Percentiles rank a stretch among this genome's conserved stretches.
These are phyloP conservation scores for Otolemur crassicaudatus DNA, from an alignment of 2,797 vertebrate species.

Conservation along the genomic window DNA sequence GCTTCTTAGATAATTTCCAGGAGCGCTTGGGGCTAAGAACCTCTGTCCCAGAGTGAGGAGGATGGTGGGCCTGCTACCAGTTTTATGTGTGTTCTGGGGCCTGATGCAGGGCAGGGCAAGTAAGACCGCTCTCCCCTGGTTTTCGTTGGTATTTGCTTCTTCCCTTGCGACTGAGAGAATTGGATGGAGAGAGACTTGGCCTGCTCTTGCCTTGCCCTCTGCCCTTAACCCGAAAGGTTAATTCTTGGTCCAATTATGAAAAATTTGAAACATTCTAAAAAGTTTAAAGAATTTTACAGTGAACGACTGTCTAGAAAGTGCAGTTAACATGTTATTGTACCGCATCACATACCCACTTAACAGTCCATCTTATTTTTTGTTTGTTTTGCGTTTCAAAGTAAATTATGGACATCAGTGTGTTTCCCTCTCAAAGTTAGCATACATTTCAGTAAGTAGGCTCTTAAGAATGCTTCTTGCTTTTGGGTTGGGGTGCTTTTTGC, in stretches of 20 bases:
- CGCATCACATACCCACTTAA: not conserved
- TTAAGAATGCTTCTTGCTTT: conserved; percentile 15
- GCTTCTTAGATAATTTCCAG: not conserved
- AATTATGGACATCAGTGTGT: not conserved
- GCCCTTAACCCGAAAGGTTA: not conserved
- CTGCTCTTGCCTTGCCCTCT: conserved; percentile 28
- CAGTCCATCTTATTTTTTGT: not conserved
- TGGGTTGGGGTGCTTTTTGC: not conserved
- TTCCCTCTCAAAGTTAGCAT: not conserved
- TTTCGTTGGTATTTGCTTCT: not conserved
- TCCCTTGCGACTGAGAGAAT: not conserved
- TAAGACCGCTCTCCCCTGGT: not conserved
- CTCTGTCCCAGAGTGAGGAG: not conserved
- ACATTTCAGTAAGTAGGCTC: conserved; percentile 1
- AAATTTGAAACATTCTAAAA: not conserved
- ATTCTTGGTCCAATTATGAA: conserved; percentile 1
- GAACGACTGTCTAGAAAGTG: not conserved
- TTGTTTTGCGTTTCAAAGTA: not conserved
- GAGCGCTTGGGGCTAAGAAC: not conserved
- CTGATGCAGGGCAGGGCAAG: not conserved
- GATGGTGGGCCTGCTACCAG: not conserved
- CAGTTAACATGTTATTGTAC: not conserved
- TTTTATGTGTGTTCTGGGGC: not conserved
- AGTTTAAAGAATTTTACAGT: not conserved
- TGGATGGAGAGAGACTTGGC: not conserved